Base-by-base conservation (phyloP, 2,113 vertebrate genomes). In the Zosterops hypoxanthus region DNA sequence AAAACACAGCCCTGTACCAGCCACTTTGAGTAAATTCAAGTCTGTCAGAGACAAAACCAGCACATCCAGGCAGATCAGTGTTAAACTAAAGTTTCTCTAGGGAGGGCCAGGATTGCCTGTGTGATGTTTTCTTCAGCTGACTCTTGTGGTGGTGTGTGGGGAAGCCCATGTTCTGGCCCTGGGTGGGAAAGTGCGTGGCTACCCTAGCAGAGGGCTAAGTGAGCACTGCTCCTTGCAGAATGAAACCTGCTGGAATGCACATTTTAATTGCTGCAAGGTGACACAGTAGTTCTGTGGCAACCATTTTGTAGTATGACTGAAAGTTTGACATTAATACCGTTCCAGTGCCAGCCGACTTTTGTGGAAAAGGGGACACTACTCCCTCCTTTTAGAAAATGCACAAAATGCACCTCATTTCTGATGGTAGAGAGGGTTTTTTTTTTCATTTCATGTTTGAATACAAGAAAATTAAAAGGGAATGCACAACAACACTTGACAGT, bases 261-360 rank as follows among this genome's bases (percentile, higher is more conserved):
- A 0, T 46, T 70, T 36, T 33, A 4, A 47, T 42, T 3, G 4
- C 14, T 64, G 21, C 0, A 5, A 57, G 46, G 25, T 69, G 41
- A 46, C 36, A 18, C 15, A 47, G 2, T 29, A 46, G 24, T 50
- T 61, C 11, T 57, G 5, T 57, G 55, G 36, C n/a, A 77, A 19
- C 14, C 4, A 10, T 88, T 66, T 63, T 16, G 4, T 57, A 39
- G 20, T 49, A 8, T 42, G 36, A 52, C 55, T 41, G 33, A 9
- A 25, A 52, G 26, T 26, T 94, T 77, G 46, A 28, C 18, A 6
- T 33, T 2, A 26, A 8, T 56, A 63, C 8, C 3, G 8, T 42
- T 92, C 72, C 19, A 56, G 3, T n/a, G 14, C 70, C 7, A 7
- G 14, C 5, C 69, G 76, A 56, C 36, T 33, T 83, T 47, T 6